Conservation (phyloP, 2,797 vertebrate species). For the Amazona finschi region DNA sequence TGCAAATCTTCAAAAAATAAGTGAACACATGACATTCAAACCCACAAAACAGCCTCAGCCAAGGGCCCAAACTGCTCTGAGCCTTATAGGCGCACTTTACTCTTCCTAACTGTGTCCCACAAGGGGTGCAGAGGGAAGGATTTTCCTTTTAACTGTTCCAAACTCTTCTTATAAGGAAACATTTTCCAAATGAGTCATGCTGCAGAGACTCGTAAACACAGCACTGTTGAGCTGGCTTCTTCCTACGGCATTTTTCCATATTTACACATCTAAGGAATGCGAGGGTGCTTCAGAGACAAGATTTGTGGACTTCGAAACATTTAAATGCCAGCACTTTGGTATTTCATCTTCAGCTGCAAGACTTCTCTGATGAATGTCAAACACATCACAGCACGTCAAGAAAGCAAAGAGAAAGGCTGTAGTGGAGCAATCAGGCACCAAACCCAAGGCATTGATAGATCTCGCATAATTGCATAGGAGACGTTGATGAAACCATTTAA, state of each 20-base stretch:
- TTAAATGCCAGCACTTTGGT: neutral
- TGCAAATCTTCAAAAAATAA: constrained; percentile 5
- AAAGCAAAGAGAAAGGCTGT: neutral
- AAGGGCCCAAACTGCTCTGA: neutral
- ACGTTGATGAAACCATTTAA: neutral
- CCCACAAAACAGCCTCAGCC: neutral
- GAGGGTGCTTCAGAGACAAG: neutral
- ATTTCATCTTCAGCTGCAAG: constrained; percentile 26
- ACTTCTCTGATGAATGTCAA: neutral
- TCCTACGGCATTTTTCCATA: constrained; percentile 21
- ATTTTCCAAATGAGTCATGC: constrained; percentile 19
- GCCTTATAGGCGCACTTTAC: neutral
- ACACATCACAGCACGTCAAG: neutral
- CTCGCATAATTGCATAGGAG: neutral
- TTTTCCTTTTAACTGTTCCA: constrained; percentile 13
- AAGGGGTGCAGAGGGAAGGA: neutral
- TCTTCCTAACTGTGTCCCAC: neutral
- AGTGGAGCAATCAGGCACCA: neutral
- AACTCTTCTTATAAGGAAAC: constrained; percentile 33
- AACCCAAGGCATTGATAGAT: neutral
- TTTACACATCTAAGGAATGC: constrained; percentile 2
- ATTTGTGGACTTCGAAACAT: neutral
- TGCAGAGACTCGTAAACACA: neutral
- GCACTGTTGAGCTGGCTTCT: neutral
- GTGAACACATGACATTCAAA: neutral